Evolutionary conservation across 2,888 invertebrate genomes (phyloP), one percentile per base, ranked within the genome.

Genomic region (Neoitamus cyanurus): DNA sequence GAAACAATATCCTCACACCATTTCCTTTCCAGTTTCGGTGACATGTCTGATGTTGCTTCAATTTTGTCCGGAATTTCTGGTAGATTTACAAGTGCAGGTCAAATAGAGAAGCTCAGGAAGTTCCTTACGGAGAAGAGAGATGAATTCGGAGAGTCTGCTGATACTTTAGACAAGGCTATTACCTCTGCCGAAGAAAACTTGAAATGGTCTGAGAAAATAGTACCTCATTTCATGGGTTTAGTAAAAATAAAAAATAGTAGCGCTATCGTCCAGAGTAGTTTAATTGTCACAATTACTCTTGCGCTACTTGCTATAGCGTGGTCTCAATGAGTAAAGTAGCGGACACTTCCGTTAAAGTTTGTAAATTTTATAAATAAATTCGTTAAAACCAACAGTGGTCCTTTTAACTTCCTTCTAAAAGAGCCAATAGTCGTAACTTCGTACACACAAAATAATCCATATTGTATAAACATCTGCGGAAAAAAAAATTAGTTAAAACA

Each of bases 41-140:
- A 88, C 11, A 88, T 89, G 69, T 86, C 89, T 1, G 36, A 88
- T 0, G 90, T 90, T 7, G 91, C 90, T 6, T 87, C 88, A 1
- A 88, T 90, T 1, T 89, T 91, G 84, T 89, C 90, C 25, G 88
- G 88, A 75, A 88, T 91, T 83, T 89, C 90, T 3, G 84, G 88
- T 0, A 89, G 89, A 30, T 91, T 91, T 83, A 91, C 91, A 2
- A 89, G 88, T 7, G 11, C 87, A 0, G 86, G 86, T 13, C 90
- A 91, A 84, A 34, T 88, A n/a, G 77, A 87, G 0, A 86, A 88
- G 2, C 86, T 91, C 30, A 75, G 87, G 11, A 69, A 30, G 2
- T 91, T 90, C 85, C 89, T 88, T 48, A 2, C 34, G 0, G 72
- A 77, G 0, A 89, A 89, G 72, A 87, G 87, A 25, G 20, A 11